These are phyloP conservation scores for Amorpha juglandis DNA, from an alignment of 2,888 invertebrate species.

Conservation along the genomic window DNA sequence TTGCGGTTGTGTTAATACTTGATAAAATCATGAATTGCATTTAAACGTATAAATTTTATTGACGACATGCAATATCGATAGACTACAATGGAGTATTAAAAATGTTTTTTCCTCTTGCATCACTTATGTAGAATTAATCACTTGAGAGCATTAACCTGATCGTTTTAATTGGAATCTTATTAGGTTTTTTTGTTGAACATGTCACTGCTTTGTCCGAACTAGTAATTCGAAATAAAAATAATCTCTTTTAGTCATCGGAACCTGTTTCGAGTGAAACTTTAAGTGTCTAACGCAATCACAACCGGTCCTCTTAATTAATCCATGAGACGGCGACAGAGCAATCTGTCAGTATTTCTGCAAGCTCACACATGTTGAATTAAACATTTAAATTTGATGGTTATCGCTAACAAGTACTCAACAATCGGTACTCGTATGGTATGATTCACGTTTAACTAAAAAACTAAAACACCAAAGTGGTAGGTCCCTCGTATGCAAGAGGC, in stretches of 20 bases:
- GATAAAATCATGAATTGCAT: too few relatives aligned
- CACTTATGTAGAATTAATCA: not conserved
- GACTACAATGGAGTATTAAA: not conserved
- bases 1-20: too few relatives aligned
- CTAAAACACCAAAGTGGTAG: not conserved
- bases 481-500: too few relatives aligned
- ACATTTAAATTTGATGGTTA: conserved; percentile 28
- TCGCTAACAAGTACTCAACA: not conserved
- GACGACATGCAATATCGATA: not conserved
- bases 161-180: conserved; percentile 16
- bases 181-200: conserved; percentile 4
- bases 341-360: conserved; percentile 26
- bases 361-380: conserved; percentile 22
- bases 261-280: conserved; percentile 11
- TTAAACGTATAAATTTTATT: too few relatives aligned
- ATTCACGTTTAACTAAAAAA: not conserved
- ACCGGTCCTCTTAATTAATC: conserved; percentile 28
- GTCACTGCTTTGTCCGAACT: conserved; percentile 2
- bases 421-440: not conserved
- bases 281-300: conserved; percentile 8
- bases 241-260: conserved; percentile 12
- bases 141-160: conserved; percentile 4
- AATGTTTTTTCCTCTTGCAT: not conserved
- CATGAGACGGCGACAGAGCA: conserved; percentile 25
- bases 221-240: conserved; percentile 2